Evolutionary conservation across 2,888 invertebrate genomes (phyloP), one percentile per base, ranked within the genome.

Genomic region (Lasioglossum lativentre): DNA sequence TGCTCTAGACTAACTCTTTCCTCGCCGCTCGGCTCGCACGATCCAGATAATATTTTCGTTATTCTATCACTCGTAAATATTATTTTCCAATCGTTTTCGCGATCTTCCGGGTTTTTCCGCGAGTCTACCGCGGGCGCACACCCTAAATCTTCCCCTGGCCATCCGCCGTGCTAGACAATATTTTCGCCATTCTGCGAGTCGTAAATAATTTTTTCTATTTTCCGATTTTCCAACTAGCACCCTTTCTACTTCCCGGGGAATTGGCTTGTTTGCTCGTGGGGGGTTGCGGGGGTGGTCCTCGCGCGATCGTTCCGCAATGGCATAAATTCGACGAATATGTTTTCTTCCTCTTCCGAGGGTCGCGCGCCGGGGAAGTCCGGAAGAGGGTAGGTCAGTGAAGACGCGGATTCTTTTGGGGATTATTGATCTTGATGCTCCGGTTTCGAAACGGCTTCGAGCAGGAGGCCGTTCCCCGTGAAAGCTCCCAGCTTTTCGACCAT

Each of bases 381-480:
- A 47, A 42, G 74, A 71, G 84, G 83, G 42, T 85, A 84, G 85
- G 84, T 85, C 84, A 84, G 84, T 47, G 78, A 78, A 70, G 78
- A 78, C 82, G 78, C 63, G 74, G 71, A 74, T 79, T 83, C 75
- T 85, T 85, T 85, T 70, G 52, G 84, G 78, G 84, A 75, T 85
- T 85, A 85, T 85, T 66, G 85, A 85, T 85, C 75, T 79, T 73
- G 83, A 83, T 84, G 79, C 79, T 52, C 75, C 30, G 59, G 79
- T 70, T 82, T 83, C 40, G 27, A 56, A 59, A 47, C 27, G 77
- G 34, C 38, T 71, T 52, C 45, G 34, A 19, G 42, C 27, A 56
- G 82, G 76, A 59, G 59, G 71, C 56, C 59, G 83, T 83, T 47
- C 47, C 56, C 59, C n/a, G 14, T 23, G 40, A 45, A 74, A 78